Evolutionary conservation across 2,888 invertebrate species (phyloP).

Genomic region (Diadromus collaris): DNA sequence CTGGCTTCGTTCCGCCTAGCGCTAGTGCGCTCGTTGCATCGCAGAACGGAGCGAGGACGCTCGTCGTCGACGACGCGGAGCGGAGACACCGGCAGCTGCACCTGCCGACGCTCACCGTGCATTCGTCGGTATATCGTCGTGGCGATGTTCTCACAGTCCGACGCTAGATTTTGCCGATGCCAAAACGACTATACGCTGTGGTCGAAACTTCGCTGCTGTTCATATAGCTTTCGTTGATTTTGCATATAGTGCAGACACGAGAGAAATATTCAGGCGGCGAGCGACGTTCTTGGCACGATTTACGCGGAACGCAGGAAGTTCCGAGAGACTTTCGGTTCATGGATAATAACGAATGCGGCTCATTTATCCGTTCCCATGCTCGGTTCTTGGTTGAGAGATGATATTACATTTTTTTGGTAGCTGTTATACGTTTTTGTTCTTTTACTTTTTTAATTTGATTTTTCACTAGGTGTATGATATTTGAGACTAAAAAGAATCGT

Average conservation of each 20-base stretch:
- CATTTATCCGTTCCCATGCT: not conserved
- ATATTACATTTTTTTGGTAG: not conserved
- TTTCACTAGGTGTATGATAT: not conserved
- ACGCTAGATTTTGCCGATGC: constrained; percentile 13
- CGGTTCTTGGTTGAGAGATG: not conserved
- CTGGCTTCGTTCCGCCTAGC: constrained; percentile 33
- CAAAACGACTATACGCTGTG: constrained; percentile 1
- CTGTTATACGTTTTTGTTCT: not conserved
- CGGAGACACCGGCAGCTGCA: constrained; percentile 30
- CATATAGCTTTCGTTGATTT: not conserved
- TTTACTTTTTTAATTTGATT: not conserved
- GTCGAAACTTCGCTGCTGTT: not conserved
- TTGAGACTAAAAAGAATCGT: not conserved
- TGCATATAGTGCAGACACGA: not conserved
- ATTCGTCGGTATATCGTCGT: constrained; percentile 23
- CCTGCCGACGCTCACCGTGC: constrained; percentile 26
- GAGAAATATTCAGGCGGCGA: constrained; percentile 31
- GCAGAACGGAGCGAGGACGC: constrained; percentile 31
- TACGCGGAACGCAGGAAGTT: constrained; percentile 32
- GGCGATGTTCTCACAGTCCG: constrained; percentile 29
- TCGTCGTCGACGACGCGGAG: constrained; percentile 21
- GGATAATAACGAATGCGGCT: not conserved
- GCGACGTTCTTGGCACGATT: constrained; percentile 27
- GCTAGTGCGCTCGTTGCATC: constrained; percentile 31
- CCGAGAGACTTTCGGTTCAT: not conserved